A percentile compares a stretch with the other conserved stretches of the same genome.
These are phyloP conservation scores for Nesoenas mayeri DNA, from an alignment of 2,113 vertebrate species.

Conservation along the genomic window DNA sequence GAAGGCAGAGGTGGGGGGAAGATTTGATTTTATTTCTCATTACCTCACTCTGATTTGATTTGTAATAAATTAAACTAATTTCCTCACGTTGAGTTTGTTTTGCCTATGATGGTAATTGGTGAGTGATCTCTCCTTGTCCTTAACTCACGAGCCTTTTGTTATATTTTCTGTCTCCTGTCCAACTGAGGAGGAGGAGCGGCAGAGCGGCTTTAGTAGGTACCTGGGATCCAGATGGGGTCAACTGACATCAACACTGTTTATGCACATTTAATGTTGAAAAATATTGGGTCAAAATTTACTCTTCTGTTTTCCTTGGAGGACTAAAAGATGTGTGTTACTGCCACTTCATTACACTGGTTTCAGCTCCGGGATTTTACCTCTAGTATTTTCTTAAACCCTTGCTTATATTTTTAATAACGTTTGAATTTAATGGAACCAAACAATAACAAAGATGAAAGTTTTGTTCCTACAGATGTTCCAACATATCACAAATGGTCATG, in stretches of 20 bases:
- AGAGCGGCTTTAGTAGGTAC: no score
- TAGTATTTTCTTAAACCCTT: neutral
- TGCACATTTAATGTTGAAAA: neutral
- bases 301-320: neutral
- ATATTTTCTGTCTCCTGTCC: no score
- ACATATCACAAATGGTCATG: neutral
- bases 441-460: neutral
- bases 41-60: no score
- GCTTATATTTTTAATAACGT: neutral
- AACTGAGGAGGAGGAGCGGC: no score
- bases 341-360: neutral
- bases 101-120: no score
- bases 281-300: neutral
- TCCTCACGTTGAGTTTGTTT: no score
- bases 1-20: no score
- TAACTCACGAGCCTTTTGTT: no score
- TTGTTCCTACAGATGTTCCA: neutral
- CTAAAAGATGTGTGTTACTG: neutral
- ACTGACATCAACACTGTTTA: neutral
- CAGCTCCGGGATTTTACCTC: neutral
- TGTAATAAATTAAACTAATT: no score
- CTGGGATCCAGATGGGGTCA: no score
- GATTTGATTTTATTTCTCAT: no score
- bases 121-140: no score
- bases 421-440: neutral